Base-by-base conservation (phyloP, 2,113 vertebrate species). In the Mirza zaza region DNA sequence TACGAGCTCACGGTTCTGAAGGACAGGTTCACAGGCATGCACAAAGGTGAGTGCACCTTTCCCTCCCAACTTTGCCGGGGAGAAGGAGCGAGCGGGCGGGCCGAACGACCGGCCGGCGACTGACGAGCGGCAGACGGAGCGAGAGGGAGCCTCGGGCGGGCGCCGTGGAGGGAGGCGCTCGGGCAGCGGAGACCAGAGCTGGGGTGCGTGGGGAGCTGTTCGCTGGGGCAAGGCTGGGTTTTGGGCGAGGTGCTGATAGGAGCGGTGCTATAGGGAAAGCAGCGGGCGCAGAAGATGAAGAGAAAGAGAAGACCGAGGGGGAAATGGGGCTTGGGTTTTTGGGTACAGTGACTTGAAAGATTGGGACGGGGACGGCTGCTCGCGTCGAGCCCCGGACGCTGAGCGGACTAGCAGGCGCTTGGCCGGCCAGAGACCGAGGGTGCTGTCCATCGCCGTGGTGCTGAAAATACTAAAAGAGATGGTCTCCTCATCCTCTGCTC, bases 11-110 rank as follows among this genome's bases (percentile, higher is more conserved):
- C 99, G 97, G 99, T 99, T 98, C 99, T 99, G 98, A 99, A 99
- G 99, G 99, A 99, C 99, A 99, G 99, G 98, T 99, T 99, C 99
- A 99, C 99, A 96, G 99, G 99, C 99, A 99, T 99, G 99, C 99
- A 99, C 99, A 99, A 99, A 99, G 99, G 99, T 99, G 98, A 98
- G 99, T 98, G 71, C 95, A 94, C 97, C 96, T 98, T 93, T 98
- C 98, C 98, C 92, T 91, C 90, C 98, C 97, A 98, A 99, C 98
- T 99, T 99, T 99, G 97, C 98, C 92, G 63, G 95, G 87, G 97
- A 98, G 96, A 98, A 97, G 96, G 73, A 91, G 95, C 97, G 94
- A 97, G 95, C 97, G 93, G 97, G 90, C 80, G 81, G 98, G 92
- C 82, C 34, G 73, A 81, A 50, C 94, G 57, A 88, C 73, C 95